These are phyloP conservation scores for Heliconius cydno DNA, from an alignment of 2,888 invertebrate species.

Conservation along the genomic window DNA sequence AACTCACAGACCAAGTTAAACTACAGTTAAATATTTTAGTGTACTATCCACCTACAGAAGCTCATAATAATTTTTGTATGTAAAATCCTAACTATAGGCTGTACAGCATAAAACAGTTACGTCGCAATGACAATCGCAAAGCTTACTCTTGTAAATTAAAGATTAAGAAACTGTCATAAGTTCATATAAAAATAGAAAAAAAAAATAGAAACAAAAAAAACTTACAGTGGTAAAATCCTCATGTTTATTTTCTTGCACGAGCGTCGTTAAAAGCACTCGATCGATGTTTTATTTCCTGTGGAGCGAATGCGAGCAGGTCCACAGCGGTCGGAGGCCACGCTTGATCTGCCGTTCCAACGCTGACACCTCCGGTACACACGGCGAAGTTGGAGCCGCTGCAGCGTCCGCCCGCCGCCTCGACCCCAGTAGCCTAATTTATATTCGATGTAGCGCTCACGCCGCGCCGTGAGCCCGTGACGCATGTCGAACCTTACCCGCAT, in stretches of 20 bases:
- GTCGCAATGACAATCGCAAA: constrained; percentile 76
- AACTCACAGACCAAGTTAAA: constrained; percentile 1
- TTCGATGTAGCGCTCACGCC: constrained; percentile 58
- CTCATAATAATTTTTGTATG: background rate
- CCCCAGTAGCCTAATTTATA: constrained; percentile 66
- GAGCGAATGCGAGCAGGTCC: constrained; percentile 70
- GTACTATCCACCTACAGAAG: background rate
- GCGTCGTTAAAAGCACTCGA: constrained; percentile 63
- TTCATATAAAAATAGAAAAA: background rate
- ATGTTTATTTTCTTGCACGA: constrained; percentile 58
- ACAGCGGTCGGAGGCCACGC: constrained; percentile 73
- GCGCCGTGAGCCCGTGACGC: constrained; percentile 51
- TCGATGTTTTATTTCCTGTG: constrained; percentile 66
- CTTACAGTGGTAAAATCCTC: constrained; percentile 77
- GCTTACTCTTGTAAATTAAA: constrained; percentile 51
- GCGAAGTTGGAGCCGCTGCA: constrained; percentile 53
- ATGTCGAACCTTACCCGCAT: constrained; percentile 62
- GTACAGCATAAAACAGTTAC: constrained; percentile 41
- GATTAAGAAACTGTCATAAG: background rate
- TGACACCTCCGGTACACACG: constrained; percentile 60
- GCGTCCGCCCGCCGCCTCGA: constrained; percentile 55
- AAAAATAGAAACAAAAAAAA: constrained; percentile 47
- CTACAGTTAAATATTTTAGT: background rate
- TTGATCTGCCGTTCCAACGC: constrained; percentile 68
- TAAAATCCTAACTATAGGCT: background rate